Evolutionary conservation across 2,797 vertebrate species (phyloP), one percentile per base, ranked within the genome.

Genomic region (Cercopithecus diana): DNA sequence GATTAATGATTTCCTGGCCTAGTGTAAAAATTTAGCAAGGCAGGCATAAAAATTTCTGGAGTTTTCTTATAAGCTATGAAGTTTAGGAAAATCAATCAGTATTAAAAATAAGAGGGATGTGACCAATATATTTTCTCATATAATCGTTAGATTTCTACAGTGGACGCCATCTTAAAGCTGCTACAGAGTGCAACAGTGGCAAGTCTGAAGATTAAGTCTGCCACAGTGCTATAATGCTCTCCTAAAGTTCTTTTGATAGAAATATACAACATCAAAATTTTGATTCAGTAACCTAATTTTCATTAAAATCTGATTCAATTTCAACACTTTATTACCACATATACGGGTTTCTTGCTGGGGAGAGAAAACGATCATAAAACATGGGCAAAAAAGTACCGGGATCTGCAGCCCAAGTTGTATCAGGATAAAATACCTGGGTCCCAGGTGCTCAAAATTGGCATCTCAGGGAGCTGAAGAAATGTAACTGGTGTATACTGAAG

Each of bases 391-490:
- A 57, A 41, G 17, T 86, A 75, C 64, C 41, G 10, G 50, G n/a
- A 80, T 82, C 28, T 24, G 24, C 1, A 94, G 17, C 50, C 73
- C 70, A 94, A 88, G 17, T 93, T 90, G 70, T 55, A 75, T 0
- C 64, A 77, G 50, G 50, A 93, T 86, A 20, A 91, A 93, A 94
- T 97, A 98, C 95, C 95, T 95, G 67, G 67, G 73, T 97, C 48
- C 58, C 93, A 96, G 11, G 73, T 93, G 79, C 90, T 96, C 93
- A 97, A 96, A 97, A 93, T 7, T 90, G 82, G 48, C 86, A 95
- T 86, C 92, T 95, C 58, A 95, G 70, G 41, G 57, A 93, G 33
- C 28, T 92, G 33, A 89, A 92, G 83, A 90, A 94, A 94, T 84
- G 0, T 95, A 92, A 96, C 67, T 97, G 77, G 43, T 88, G 15